phyloP scores from a whole-genome alignment of 2,888 invertebrate species.

The Ophion obscuratus region DNA sequence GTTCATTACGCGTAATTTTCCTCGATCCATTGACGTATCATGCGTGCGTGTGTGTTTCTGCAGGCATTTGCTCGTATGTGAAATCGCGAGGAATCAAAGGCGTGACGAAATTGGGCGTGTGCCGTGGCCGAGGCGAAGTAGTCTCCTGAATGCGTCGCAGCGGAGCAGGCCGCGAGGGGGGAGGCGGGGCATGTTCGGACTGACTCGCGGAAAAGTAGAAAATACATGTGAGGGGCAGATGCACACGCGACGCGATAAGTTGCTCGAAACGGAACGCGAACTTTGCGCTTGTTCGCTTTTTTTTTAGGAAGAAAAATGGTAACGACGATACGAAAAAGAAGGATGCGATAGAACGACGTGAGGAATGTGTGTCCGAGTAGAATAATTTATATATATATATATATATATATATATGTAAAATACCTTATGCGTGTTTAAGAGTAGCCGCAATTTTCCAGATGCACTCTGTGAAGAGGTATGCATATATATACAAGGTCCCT shows the following conservation, averaged over 20 bases:
- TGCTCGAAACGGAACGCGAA: constrained; percentile 18
- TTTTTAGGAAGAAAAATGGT: not conserved
- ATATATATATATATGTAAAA: too few species aligned
- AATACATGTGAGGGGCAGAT: not conserved
- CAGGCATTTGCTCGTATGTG: not conserved
- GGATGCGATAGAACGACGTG: too few species aligned
- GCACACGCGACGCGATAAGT: constrained; percentile 3
- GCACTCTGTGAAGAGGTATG: not conserved
- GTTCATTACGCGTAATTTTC: too few species aligned
- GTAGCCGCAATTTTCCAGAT: not conserved
- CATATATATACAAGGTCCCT: constrained; percentile 1
- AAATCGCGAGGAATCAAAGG: constrained; percentile 26
- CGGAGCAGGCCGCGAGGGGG: not conserved
- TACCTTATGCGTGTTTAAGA: not conserved
- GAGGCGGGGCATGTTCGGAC: not conserved
- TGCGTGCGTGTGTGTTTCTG: not conserved
- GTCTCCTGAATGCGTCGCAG: constrained; percentile 9
- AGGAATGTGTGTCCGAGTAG: too few species aligned
- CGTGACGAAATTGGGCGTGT: constrained; percentile 28
- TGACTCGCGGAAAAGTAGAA: constrained; percentile 1
- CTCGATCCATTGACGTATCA: too few species aligned
- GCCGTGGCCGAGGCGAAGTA: not conserved
- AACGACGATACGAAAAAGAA: not conserved
- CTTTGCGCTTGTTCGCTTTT: not conserved
- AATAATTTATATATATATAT: too few species aligned